phyloP scores from a whole-genome alignment of 2,888 invertebrate species.

The Macropis europaea region DNA sequence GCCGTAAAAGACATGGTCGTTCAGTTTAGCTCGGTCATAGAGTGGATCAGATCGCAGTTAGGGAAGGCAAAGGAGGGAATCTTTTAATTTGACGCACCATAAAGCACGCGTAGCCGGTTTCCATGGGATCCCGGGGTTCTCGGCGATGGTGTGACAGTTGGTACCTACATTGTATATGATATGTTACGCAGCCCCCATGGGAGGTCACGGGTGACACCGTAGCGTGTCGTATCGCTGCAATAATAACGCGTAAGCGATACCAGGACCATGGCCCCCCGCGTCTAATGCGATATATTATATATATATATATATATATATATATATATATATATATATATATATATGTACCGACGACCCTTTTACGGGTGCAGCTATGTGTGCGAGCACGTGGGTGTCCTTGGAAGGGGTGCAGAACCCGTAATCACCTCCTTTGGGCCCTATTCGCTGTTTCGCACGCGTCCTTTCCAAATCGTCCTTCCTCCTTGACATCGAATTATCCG shows the following conservation, averaged over 20 bases:
- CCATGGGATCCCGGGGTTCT: slow-evolving; percentile 61
- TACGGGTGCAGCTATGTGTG: slow-evolving; percentile 34
- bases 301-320: slow-evolving; percentile 37
- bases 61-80: slow-evolving; percentile 76
- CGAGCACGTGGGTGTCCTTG: slow-evolving; percentile 36
- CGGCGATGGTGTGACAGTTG: slow-evolving; percentile 74
- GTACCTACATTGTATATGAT: slow-evolving; percentile 75
- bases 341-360: slow-evolving; percentile 39
- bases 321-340: slow-evolving; percentile 19
- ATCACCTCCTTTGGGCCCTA: slow-evolving; percentile 78
- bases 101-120: slow-evolving; percentile 77
- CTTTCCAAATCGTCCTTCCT: slow-evolving; percentile 58
- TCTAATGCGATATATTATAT: slow-evolving; percentile 74
- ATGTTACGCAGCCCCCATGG: slow-evolving; percentile 72
- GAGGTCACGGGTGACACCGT: slow-evolving; percentile 78
- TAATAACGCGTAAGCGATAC: slow-evolving; percentile 80
- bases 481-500: slow-evolving; percentile 63
- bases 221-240: slow-evolving; percentile 79
- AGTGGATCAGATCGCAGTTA: slow-evolving; percentile 75
- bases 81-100: slow-evolving; percentile 80
- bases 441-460: slow-evolving; percentile 71
- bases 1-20: slow-evolving; percentile 29
- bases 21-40: slow-evolving; percentile 23
- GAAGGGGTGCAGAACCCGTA: slow-evolving; percentile 58
- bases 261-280: slow-evolving; percentile 58